Conservation (phyloP, 2,113 vertebrate species). For the Felis chaus region DNA sequence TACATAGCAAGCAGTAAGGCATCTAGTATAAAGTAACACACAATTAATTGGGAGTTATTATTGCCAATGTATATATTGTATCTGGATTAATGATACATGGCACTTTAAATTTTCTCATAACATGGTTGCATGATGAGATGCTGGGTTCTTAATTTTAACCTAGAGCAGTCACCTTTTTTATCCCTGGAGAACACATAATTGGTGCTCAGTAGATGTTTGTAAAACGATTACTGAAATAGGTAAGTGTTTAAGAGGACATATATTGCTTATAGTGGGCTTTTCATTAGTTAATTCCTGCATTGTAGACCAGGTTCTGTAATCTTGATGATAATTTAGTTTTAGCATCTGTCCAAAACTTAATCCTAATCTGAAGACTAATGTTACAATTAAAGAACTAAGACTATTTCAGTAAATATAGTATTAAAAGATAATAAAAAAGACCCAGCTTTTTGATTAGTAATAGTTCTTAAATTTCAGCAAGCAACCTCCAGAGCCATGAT, state of each 20-base stretch:
- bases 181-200: neutral
- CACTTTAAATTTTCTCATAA: neutral
- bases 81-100: neutral
- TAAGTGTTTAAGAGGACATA: neutral
- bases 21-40: neutral
- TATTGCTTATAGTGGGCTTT: neutral
- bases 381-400: neutral
- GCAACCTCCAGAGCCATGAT: neutral
- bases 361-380: neutral
- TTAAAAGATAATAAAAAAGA: conserved; percentile 39
- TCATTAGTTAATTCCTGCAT: neutral
- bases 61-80: neutral
- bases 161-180: neutral
- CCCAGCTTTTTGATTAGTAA: neutral
- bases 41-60: neutral
- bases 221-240: neutral
- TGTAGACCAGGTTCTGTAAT: neutral
- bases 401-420: neutral
- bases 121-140: neutral
- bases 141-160: neutral
- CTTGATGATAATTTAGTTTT: neutral
- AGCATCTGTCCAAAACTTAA: neutral
- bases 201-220: neutral
- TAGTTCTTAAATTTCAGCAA: neutral
- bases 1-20: neutral